phyloP scores from a whole-genome alignment of 2,797 vertebrate species.

The Melanotaenia pygmaea region DNA sequence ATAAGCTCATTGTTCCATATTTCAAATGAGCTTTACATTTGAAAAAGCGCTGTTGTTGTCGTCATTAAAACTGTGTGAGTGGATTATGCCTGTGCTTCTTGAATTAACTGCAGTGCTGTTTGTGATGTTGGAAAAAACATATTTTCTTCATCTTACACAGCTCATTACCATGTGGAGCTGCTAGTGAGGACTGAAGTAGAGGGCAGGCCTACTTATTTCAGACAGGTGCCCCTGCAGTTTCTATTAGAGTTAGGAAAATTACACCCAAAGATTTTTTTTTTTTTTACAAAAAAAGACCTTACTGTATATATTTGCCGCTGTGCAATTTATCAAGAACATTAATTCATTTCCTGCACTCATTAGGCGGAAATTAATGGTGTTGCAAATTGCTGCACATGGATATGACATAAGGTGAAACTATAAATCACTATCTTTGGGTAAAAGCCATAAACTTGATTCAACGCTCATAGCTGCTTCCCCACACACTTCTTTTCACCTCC shows the following conservation, averaged over 20 bases:
- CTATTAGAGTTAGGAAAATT: constrained; percentile 50
- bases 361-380: constrained; percentile 66
- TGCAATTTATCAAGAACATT: constrained; percentile 70
- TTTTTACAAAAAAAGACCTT: constrained; percentile 45
- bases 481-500: constrained; percentile 17
- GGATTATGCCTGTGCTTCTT: constrained; percentile 37
- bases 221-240: constrained; percentile 64
- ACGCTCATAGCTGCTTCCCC: constrained; percentile 24
- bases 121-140: constrained; percentile 58
- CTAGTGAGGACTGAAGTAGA: constrained; percentile 56
- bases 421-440: constrained; percentile 66
- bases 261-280: constrained; percentile 33
- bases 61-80: constrained; percentile 33
- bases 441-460: constrained; percentile 35
- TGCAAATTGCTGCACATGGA: constrained; percentile 59
- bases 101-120: constrained; percentile 58
- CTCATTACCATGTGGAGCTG: constrained; percentile 74
- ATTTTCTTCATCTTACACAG: constrained; percentile 66
- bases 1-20: constrained; percentile 41
- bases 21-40: constrained; percentile 32
- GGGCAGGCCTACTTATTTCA: constrained; percentile 72
- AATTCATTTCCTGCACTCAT: constrained; percentile 69
- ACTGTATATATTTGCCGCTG: constrained; percentile 37
- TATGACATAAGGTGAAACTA: constrained; percentile 52
- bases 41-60: constrained; percentile 18